These are phyloP conservation scores for Peromyscus attwateri DNA, from an alignment of 2,797 vertebrate species.

Conservation along the genomic window DNA sequence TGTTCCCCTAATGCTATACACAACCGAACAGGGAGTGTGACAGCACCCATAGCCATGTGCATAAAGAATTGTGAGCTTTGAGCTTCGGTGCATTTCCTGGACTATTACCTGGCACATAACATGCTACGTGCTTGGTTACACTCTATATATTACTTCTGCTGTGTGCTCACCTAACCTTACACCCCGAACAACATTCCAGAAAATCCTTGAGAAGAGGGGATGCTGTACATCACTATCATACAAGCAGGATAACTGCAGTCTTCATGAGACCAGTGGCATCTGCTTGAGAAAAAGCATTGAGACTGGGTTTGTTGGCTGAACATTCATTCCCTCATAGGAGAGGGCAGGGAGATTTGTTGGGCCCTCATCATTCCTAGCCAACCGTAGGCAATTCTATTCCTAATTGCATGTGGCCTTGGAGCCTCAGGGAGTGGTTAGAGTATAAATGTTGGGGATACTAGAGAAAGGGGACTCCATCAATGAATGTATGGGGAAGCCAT, in stretches of 20 bases:
- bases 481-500: neutral
- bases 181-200: neutral
- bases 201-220: neutral
- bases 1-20: neutral
- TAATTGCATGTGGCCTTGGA: neutral
- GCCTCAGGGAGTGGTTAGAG: neutral
- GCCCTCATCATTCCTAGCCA: neutral
- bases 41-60: no score
- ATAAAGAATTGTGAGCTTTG: neutral
- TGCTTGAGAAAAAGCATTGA: neutral
- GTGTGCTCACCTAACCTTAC: neutral
- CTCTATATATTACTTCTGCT: neutral
- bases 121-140: neutral
- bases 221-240: neutral
- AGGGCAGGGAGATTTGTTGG: neutral
- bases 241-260: neutral
- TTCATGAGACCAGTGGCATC: neutral
- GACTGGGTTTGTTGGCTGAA: neutral
- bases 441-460: neutral
- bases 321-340: neutral
- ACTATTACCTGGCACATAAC: neutral
- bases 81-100: neutral
- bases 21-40: neutral
- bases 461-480: neutral
- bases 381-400: neutral